Evolutionary conservation across 2,888 invertebrate species (phyloP), one percentile per base, ranked within the genome.

Genomic region (Cybosia mesomella): DNA sequence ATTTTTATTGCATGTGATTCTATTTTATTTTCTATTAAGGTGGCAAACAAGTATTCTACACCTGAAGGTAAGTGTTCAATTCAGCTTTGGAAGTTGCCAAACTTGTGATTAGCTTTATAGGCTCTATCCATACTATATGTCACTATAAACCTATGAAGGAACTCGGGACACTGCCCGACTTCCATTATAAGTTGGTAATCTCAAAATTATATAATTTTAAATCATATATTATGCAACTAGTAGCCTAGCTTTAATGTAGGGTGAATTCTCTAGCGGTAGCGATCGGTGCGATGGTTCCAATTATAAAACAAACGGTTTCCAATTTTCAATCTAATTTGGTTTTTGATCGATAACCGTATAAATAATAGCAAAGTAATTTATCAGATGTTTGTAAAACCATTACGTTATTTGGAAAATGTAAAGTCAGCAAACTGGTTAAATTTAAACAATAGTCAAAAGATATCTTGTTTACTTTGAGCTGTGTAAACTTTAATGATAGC

Each of bases 391-490:
- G n/a, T 36, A 22, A 68, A 66, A 66, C 24, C 32, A 28, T 55
- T 68, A 49, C 11, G 15, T 64, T 21, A 18, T 32, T 68, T 64
- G 63, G 32, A 65, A 34, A 68, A 70, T 68, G 61, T 68, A 62
- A 71, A 62, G 61, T 66, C 67, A 64, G 63, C 58, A 73, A 49
- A 71, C 72, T 72, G 58, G 39, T 68, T 67, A 64, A 69, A 77
- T 69, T 77, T 75, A 66, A 54, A 63, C 62, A 75, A 71, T 62
- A 63, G 57, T 69, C 57, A 21, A 24, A 36, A 71, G 9, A 68
- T 70, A 76, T 79, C 76, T 76, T 43, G 62, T 72, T 72, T 34
- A 61, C 32, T 69, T 66, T 72, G 65, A 61, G 70, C 62, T 67
- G 54, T 64, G 10, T 21, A 68, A 58, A 71, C 63, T 64, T 66